Evolutionary conservation across 2,888 invertebrate genomes (phyloP).

Genomic region (Zeuzera pyrina): DNA sequence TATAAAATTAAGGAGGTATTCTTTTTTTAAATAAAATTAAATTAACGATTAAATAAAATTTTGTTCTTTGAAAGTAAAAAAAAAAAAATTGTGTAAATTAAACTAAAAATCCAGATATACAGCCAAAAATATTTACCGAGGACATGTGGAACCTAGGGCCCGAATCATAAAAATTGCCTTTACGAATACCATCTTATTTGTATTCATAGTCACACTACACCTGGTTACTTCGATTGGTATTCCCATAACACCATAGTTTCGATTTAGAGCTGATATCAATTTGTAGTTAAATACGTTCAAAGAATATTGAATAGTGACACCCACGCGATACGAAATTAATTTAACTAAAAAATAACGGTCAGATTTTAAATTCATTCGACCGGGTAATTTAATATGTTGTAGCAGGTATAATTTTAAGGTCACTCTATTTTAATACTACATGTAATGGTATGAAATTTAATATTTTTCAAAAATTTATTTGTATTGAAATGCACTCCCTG

Average conservation of each 20-base stretch:
- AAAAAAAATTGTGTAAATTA: not conserved
- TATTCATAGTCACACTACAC: conserved; percentile 34
- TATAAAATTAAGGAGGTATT: too few species aligned
- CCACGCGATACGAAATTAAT: conserved; percentile 4
- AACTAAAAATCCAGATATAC: not conserved
- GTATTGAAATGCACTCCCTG: too few species aligned
- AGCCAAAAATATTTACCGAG: not conserved
- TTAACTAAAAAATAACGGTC: conserved; percentile 1
- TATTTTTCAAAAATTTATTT: too few species aligned
- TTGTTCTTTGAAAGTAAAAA: too few species aligned
- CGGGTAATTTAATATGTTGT: not conserved
- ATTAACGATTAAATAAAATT: too few species aligned
- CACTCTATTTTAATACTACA: too few species aligned
- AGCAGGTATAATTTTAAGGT: too few species aligned
- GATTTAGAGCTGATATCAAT: conserved; percentile 67
- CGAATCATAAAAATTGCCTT: conserved; percentile 22
- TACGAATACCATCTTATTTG: conserved; percentile 33
- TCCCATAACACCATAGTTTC: conserved; percentile 36
- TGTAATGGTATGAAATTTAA: too few species aligned
- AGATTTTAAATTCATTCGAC: not conserved
- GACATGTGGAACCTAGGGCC: conserved; percentile 12
- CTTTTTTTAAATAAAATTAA: too few species aligned
- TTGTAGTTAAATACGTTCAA: conserved; percentile 43
- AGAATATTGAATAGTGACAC: conserved; percentile 35
- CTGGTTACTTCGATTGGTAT: conserved; percentile 45